phyloP scores from a whole-genome alignment of 2,113 vertebrate genomes.

The Bubo bubo region DNA sequence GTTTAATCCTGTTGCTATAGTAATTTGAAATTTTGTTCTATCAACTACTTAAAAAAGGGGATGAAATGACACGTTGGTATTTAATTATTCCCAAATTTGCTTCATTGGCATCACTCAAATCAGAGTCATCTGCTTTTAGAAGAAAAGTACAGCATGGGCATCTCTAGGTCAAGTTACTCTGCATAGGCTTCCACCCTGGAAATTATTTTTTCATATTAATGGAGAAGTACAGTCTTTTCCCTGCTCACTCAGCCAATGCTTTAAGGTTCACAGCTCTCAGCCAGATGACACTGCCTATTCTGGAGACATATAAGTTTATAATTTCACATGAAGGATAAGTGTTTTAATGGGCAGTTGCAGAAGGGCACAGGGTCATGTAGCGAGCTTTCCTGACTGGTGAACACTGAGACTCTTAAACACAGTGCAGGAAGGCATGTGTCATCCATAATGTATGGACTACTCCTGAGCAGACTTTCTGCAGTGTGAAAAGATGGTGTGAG shows the following conservation, averaged over 20 bases:
- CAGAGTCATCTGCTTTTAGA: background rate
- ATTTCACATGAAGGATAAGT: background rate
- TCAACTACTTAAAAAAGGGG: background rate
- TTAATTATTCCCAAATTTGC: background rate
- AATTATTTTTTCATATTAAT: background rate
- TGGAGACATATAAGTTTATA: background rate
- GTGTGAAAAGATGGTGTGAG: background rate
- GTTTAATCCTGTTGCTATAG: conserved; percentile 6
- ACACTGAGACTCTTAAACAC: background rate
- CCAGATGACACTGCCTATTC: background rate
- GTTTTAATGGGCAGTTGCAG: background rate
- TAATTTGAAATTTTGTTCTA: background rate
- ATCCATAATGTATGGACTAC: background rate
- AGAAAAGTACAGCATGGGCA: background rate
- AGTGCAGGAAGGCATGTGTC: background rate
- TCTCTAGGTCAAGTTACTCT: background rate
- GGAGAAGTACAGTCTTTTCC: background rate
- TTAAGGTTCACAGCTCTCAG: background rate
- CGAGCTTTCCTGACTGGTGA: background rate
- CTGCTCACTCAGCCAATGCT: background rate
- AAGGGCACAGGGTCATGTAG: background rate
- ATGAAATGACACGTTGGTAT: background rate
- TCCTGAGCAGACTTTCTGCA: background rate
- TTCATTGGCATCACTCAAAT: background rate
- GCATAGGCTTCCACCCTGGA: background rate